Conservation (phyloP, 92 coral and sea anemone genomes). For the Pocillopora meandrina region DNA sequence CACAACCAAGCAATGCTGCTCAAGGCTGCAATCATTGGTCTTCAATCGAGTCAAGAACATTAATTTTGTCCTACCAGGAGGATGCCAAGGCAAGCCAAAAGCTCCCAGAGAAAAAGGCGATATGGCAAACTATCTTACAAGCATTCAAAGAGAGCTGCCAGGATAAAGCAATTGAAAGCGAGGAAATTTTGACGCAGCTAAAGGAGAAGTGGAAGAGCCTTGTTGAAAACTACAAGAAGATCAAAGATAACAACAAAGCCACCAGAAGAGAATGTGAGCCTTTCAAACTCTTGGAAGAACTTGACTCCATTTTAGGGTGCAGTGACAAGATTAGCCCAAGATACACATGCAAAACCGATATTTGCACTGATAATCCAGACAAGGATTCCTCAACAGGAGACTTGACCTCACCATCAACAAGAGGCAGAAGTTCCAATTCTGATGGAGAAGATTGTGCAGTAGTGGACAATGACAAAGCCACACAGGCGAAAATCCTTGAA, state of each 20-base stretch:
- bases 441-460: not conserved
- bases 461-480: too few species aligned
- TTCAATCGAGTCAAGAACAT: constrained; percentile 33
- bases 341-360: constrained; percentile 22
- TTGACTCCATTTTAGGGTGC: constrained; percentile 42
- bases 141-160: constrained; percentile 36
- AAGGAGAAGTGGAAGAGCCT: constrained; percentile 59
- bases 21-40: constrained; percentile 37
- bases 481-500: too few species aligned
- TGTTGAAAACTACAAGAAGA: constrained; percentile 47
- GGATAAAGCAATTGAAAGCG: constrained; percentile 38
- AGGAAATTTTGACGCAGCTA: constrained; percentile 38
- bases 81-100: constrained; percentile 39
- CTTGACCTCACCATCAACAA: too few species aligned
- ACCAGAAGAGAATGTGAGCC: constrained; percentile 47
- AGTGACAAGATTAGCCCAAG: constrained; percentile 46
- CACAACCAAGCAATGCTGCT: constrained; percentile 28
- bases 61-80: constrained; percentile 40
- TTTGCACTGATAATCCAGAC: not conserved
- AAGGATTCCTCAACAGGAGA: not conserved
- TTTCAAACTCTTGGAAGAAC: constrained; percentile 51
- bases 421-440: not conserved
- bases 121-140: constrained; percentile 32
- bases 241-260: constrained; percentile 55
- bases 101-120: constrained; percentile 42